These are phyloP conservation scores for Haliclystus octoradiatus DNA, from an alignment of 30 jellyfish, hydroid and myxozoan genomes.

Conservation along the genomic window DNA sequence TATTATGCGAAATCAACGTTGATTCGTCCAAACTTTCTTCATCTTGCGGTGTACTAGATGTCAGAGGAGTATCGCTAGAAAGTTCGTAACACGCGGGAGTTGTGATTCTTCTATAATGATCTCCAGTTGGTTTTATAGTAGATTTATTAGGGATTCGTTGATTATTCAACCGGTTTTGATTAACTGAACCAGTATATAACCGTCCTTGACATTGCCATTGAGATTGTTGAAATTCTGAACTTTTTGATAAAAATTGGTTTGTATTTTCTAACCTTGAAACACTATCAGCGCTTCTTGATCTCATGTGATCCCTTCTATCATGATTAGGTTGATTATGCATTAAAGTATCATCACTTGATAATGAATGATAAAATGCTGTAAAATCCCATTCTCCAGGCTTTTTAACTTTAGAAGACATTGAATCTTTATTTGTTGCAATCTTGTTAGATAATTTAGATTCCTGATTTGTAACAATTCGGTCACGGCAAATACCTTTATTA, in stretches of 20 bases:
- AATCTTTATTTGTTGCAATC: no score
- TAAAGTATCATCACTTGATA: neutral
- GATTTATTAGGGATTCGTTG: no score
- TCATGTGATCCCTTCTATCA: neutral
- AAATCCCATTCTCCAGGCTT: neutral
- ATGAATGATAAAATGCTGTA: neutral
- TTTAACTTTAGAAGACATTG: neutral
- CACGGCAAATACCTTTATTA: no score
- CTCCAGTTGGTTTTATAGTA: no score
- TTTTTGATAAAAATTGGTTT: no score
- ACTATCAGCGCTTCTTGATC: neutral
- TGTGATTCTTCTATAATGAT: no score
- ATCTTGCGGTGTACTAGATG: neutral
- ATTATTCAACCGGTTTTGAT: no score
- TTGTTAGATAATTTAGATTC: neutral
- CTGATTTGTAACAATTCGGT: no score
- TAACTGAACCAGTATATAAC: neutral
- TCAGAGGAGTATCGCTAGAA: neutral
- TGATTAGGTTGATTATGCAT: neutral
- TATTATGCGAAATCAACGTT: neutral
- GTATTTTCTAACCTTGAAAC: no score
- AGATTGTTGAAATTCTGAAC: neutral
- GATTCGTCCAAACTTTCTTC: neutral
- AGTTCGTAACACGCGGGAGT: no score
- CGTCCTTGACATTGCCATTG: conserved; percentile 3